Conservation (phyloP, 2,888 invertebrate species). For the Allophyes oxyacanthae region DNA sequence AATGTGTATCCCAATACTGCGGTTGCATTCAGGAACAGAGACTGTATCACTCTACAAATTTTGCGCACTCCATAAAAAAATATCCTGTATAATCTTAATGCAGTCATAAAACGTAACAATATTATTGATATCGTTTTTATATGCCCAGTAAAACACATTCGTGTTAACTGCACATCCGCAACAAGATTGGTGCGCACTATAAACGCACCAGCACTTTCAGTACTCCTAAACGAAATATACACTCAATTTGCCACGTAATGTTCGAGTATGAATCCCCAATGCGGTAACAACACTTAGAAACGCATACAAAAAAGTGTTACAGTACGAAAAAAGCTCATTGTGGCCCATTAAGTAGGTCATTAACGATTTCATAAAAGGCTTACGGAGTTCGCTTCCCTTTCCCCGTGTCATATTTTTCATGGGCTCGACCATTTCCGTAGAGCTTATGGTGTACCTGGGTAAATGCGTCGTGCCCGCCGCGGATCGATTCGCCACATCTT, state of each 20-base stretch:
- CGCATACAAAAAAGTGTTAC: slow-evolving; percentile 68
- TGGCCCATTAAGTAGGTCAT: slow-evolving; percentile 78
- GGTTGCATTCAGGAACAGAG: too few relatives aligned
- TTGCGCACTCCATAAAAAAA: too few relatives aligned
- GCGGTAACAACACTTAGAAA: slow-evolving; percentile 61
- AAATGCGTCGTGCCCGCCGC: slow-evolving; percentile 51
- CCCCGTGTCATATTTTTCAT: slow-evolving; percentile 82
- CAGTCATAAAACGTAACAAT: slow-evolving; percentile 13
- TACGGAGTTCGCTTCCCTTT: slow-evolving; percentile 79
- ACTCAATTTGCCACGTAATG: slow-evolving; percentile 43
- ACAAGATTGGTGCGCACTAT: slow-evolving; percentile 45
- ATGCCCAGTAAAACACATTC: slow-evolving; percentile 35
- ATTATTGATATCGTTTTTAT: slow-evolving; percentile 6
- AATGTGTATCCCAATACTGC: too few relatives aligned
- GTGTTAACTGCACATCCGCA: slow-evolving; percentile 25
- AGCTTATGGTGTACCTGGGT: slow-evolving; percentile 68
- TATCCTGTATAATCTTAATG: too few relatives aligned
- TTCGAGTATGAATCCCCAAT: slow-evolving; percentile 45
- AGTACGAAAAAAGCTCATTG: slow-evolving; percentile 73
- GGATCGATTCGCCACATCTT: slow-evolving; percentile 51
- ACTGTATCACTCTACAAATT: too few relatives aligned
- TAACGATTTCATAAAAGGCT: slow-evolving; percentile 87
- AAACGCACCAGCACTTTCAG: slow-evolving; percentile 28
- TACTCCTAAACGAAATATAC: slow-evolving; percentile 28
- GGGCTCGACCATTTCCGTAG: slow-evolving; percentile 79